These are phyloP conservation scores for Chiridota heheva DNA, from an alignment of 35 echinoderm and acorn worm species.

Conservation along the genomic window DNA sequence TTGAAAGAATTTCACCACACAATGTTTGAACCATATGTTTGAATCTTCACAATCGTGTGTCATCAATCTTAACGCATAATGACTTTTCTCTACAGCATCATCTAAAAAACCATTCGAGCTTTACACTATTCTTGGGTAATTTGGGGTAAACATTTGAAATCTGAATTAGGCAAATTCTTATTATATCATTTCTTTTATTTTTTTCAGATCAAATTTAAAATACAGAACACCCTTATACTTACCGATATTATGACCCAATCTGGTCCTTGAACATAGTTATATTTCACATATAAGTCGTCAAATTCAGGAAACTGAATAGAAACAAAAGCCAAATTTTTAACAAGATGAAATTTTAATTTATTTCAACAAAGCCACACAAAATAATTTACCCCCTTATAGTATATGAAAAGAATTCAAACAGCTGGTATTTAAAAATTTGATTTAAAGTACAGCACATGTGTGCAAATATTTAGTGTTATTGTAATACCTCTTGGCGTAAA, in stretches of 20 bases:
- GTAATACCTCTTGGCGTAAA: neutral
- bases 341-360: too few relatives aligned
- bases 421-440: neutral
- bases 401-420: neutral
- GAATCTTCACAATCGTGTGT: too few relatives aligned
- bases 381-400: neutral
- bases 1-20: too few relatives aligned
- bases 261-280: conserved; percentile 90
- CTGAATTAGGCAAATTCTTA: too few relatives aligned
- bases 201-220: too few relatives aligned
- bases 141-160: too few relatives aligned
- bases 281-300: conserved; percentile 93
- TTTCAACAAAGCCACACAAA: neutral
- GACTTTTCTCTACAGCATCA: too few relatives aligned
- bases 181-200: too few relatives aligned
- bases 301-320: conserved; percentile 87
- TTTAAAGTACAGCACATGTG: neutral
- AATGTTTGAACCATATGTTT: too few relatives aligned
- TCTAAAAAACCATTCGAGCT: too few relatives aligned
- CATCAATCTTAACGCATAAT: too few relatives aligned
- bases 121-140: too few relatives aligned
- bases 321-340: conserved; percentile 18
- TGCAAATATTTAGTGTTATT: neutral
- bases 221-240: conserved; percentile 33
- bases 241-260: conserved; percentile 95